Evolutionary conservation across 1,140 invertebrate species (phyloP), one percentile per base, ranked within the genome.

Genomic region (Nasonia longicornis): DNA sequence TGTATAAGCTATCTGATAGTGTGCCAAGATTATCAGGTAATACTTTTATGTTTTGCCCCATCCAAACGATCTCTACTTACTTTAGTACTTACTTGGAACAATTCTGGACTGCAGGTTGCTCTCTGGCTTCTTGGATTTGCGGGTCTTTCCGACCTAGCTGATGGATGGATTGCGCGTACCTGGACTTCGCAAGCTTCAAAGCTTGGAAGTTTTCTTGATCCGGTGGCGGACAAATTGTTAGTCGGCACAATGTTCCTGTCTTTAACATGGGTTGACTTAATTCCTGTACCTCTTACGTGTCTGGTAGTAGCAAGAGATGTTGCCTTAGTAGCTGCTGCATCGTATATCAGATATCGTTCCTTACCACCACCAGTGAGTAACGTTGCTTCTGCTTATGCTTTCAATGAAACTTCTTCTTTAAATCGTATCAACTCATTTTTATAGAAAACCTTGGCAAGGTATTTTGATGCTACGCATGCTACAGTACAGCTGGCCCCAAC

Each of bases 201-300:
- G 88, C 93, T 98, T 84, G 98, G 98, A 10, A 97, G 96, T 83
- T 98, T 98, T 88, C 87, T 99, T n/a, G 98, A 99, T 91, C 98
- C 98, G 14, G 93, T 98, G 90, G 98, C 98, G n/a, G 98, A 99
- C 89, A 99, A 99, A 92, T 92, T 99, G 22, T 92, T 99, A 7
- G 94, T 99, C 82, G 96, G 94, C 14, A 96, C 96, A 16, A 90
- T 99, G 52, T 98, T 98, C 87, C 88, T 98, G 35, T 94, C 96
- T 0, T 91, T 99, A 38, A 97, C 97, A 12, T 96, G 95, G 91
- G 94, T 95, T 78, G 93, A 94, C 71, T 89, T 98, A 16, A 96
- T 99, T 87, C 98, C 98, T 87, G 91, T 97, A 77, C 91, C 94
- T 76, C 89, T 99, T n/a, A 96, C 97, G 10, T 92, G 92, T 52